Percentiles rank a stretch among this genome's conserved stretches.
Evolutionary conservation across 1,140 invertebrate genomes (phyloP).

Genomic region (Elymnias hypermnestra): DNA sequence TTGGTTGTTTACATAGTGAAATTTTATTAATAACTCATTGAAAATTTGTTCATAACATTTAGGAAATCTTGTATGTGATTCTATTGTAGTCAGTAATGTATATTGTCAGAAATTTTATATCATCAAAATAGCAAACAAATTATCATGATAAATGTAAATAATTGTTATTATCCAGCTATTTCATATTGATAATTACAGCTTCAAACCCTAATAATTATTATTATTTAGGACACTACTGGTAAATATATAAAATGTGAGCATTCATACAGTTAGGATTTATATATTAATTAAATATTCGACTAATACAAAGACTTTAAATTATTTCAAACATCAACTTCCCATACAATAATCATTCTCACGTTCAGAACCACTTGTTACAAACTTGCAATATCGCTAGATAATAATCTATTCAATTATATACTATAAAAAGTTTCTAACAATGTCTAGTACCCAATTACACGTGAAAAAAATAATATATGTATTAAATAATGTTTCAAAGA

Average conservation of each 20-base stretch:
- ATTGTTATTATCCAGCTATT: too few species aligned
- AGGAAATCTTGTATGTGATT: too few species aligned
- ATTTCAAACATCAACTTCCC: constrained; percentile 27
- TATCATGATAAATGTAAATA: too few species aligned
- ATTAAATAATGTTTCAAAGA: not conserved
- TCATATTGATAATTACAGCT: too few species aligned
- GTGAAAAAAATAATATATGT: not conserved
- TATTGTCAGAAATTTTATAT: too few species aligned
- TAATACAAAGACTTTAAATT: constrained; percentile 27
- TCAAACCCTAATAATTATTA: constrained; percentile 8
- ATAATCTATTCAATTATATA: constrained; percentile 21
- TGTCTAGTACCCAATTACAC: constrained; percentile 38
- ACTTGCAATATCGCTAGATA: constrained; percentile 18
- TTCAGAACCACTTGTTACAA: constrained; percentile 7
- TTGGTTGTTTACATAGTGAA: too few species aligned
- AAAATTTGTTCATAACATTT: too few species aligned
- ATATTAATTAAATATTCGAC: constrained; percentile 32
- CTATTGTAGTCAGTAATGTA: too few species aligned
- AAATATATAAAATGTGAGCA: constrained; percentile 72
- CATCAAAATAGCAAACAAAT: too few species aligned
- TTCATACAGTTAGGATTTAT: constrained; percentile 63
- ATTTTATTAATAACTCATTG: too few species aligned
- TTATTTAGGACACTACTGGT: constrained; percentile 60
- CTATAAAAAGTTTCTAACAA: constrained; percentile 35
- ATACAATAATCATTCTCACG: constrained; percentile 15